A percentile compares a stretch with the other conserved stretches of the same genome.
These are phyloP conservation scores for Leptobrachium ailaonicum DNA, from an alignment of 2,113 vertebrate genomes.

Conservation along the genomic window DNA sequence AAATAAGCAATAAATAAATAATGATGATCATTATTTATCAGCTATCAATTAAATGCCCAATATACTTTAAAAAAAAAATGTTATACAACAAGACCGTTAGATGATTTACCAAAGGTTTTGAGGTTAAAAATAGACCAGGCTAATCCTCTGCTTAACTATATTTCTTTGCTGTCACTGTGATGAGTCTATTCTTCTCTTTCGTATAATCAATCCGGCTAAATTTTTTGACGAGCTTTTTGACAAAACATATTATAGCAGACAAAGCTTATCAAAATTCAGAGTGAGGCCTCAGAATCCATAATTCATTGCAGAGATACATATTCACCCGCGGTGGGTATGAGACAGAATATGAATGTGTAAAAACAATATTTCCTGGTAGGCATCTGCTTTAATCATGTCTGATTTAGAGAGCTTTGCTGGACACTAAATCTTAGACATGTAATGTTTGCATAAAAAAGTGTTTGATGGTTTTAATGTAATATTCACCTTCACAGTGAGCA, in stretches of 20 bases:
- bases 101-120: too few species aligned
- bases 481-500: neutral
- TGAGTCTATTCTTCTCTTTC: neutral
- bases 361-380: slow-evolving; percentile 27
- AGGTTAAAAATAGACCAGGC: too few species aligned
- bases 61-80: too few species aligned
- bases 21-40: too few species aligned
- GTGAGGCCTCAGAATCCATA: slow-evolving; percentile 9
- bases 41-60: too few species aligned
- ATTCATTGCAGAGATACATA: neutral
- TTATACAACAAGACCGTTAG: too few species aligned
- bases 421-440: slow-evolving; percentile 22
- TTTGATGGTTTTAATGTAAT: slow-evolving; percentile 22
- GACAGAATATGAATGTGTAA: slow-evolving; percentile 8
- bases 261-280: slow-evolving; percentile 29
- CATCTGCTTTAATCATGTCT: slow-evolving; percentile 17
- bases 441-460: slow-evolving; percentile 21
- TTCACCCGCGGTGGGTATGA: slow-evolving; percentile 17
- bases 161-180: neutral
- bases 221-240: neutral
- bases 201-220: neutral
- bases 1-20: too few species aligned
- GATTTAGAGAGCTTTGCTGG: neutral
- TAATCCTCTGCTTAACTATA: too few species aligned
- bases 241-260: slow-evolving; percentile 11